Base-by-base conservation (phyloP, 2,888 invertebrate species). In the Oscheius sp. region DNA sequence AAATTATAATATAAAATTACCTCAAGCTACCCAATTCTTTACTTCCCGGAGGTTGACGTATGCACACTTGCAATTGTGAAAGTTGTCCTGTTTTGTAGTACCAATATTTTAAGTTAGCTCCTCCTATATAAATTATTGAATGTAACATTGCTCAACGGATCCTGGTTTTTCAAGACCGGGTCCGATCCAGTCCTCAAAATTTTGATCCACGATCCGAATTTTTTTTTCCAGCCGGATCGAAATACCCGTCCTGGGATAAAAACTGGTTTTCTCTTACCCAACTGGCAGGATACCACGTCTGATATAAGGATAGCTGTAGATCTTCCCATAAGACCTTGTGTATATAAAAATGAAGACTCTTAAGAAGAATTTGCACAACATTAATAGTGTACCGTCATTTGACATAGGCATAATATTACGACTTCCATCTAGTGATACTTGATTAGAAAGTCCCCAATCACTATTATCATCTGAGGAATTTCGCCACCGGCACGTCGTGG, bases 41-140 rank as follows among this genome's bases (percentile, higher is more conserved):
- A 49, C 75, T 82, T n/a, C 85, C 85, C 5, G 85, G 86, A 16
- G 85, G 87, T 56, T 82, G 81, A 7, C 85, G 76, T 1, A 85
- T 81, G 75, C 87, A 88, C 2, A 87, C 78, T 46, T 85, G 82
- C 43, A 87, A 69, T 9, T 75, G 70, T 1, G 84, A 81, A 23
- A 80, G 76, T 3, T 69, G 52, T 18, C 86, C 85, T 3, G 85
- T 86, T 56, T 84, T 84, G 77, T 83, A 87, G 74, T 87, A 87
- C 87, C 86, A 87, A 63, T 82, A 86, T 55, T 81, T 80, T 43
- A 87, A 63, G 43, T 73, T 82, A 7, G 85, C 87, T 13, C 81
- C 83, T 18, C 84, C 78, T 73, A 35, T 23, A 63, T n/a, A n/a
- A n/a, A n/a, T n/a, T n/a, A n/a, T n/a, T n/a, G n/a, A n/a, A n/a